Base-by-base conservation (phyloP, 2,797 vertebrate species). In the Syndactyla subalaris region DNA sequence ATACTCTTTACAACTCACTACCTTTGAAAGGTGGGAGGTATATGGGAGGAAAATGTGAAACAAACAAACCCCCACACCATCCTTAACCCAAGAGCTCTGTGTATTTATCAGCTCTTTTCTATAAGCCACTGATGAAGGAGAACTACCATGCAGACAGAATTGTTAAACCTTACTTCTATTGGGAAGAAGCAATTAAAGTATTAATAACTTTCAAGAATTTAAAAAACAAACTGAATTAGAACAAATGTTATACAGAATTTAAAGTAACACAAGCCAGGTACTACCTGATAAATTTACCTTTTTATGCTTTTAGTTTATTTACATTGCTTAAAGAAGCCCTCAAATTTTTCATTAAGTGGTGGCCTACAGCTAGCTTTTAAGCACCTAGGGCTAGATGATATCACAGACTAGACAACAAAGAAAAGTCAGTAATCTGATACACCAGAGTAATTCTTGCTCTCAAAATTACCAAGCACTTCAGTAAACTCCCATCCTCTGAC, bases 201-300 rank as follows among this genome's bases (percentile, higher is more conserved):
- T 9, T 48, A 29, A 19, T 32, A 74, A 74, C 12, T 80, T 77
- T 4, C 9, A 86, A 45, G 24, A 84, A 80, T 26, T 80, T 5
- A 61, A 59, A 89, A 4, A 73, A 68, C 29, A n/a, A 71, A 62
- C 3, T 8, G 12, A 79, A 77, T 63, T 77, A 61, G 45, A 73
- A n/a, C 17, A 67, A 78, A 54, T 6, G 7, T 14, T 68, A 57
- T 24, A 51, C 29, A 75, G 20, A 14, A 58, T 22, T 66, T 54
- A 46, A 91, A 70, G 7, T 46, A 75, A 58, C 12, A 62, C 11
- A 65, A 78, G 17, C 3, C n/a, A 91, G 11, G 7, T 55, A 43
- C 10, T 46, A 49, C 32, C n/a, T 45, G 21, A 57, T 21, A 61
- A n/a, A 52, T 43, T 9, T 12, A 49, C 1, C 0, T 0, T 2